Base-by-base conservation (phyloP, 1,140 invertebrate genomes). In the Lepidurus apus region DNA sequence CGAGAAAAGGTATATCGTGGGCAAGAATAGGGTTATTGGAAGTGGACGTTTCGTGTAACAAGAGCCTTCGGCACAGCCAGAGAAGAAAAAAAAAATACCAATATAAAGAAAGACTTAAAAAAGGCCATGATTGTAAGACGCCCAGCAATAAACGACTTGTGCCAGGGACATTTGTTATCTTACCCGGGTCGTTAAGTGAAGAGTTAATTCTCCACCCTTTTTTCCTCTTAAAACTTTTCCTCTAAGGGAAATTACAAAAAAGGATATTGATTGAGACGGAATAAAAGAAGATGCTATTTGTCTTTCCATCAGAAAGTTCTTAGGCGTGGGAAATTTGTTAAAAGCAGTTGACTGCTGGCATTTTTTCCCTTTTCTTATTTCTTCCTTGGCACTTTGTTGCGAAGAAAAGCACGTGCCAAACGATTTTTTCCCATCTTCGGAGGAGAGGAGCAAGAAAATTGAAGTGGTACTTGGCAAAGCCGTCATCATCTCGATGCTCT, bases 91-190 rank as follows among this genome's bases (percentile, higher is more conserved):
- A 65, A 65, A 65, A 34, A 34, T 34, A 34, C 3, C 34, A 34
- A 34, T 34, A 34, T 34, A 34, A 34, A 34, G 34, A 34, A 34
- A 34, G 34, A 34, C 34, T 34, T 34, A 34, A 34, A 34, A 34
- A 34, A 34, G 21, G 53, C 53, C 53, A 65, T 65, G 53, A 65
- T 65, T 65, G 53, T 21, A 65, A 65, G 53, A 13, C 53, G 53
- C 53, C 53, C 53, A n/a, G 53, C 53, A 65, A 65, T 65, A 65
- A 65, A 65, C 13, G 53, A 65, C 53, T 65, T 65, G 53, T 65
- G 53, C 53, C 53, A 65, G 53, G 2, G 53, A 65, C 53, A 65
- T 65, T 65, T 65, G 53, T 65, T 65, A 65, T 65, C 53, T 65
- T 65, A 65, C 17, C 53, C 53, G 53, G 53, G 53, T 21, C 53